A percentile compares a stretch with the other conserved stretches of the same genome.
phyloP scores from a whole-genome alignment of 2,888 invertebrate species.

The Eupithecia dodoneata region DNA sequence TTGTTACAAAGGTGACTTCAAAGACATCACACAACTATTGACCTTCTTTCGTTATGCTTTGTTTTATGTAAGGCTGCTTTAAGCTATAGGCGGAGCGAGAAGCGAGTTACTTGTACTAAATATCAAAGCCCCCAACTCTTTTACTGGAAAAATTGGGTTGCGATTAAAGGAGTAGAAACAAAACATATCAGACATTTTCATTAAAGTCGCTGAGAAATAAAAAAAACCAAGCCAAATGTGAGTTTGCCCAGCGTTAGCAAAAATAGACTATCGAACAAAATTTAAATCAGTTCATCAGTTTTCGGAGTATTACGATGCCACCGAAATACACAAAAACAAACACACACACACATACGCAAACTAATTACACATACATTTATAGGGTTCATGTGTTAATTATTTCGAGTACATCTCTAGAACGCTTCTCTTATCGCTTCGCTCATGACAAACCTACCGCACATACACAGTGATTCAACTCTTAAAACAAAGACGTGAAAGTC shows the following conservation, averaged over 20 bases:
- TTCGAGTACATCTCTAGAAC: not conserved
- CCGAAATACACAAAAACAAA: not conserved
- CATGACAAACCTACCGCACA: not conserved
- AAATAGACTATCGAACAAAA: not conserved
- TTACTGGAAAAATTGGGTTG: not conserved
- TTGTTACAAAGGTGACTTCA: not conserved
- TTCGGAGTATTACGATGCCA: not conserved
- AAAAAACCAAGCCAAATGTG: too few species aligned
- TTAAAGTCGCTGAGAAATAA: not conserved
- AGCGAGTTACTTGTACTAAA: not conserved
- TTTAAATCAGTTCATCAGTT: not conserved
- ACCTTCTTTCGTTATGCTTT: not conserved
- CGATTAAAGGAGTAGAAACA: too few species aligned
- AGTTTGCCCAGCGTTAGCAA: too few species aligned
- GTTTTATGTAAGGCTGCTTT: not conserved
- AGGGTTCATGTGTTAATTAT: not conserved
- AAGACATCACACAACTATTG: not conserved
- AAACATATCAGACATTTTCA: not conserved
- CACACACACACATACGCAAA: not conserved
- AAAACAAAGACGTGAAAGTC: conserved; percentile 37
- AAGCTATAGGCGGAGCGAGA: conserved; percentile 19
- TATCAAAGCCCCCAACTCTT: not conserved
- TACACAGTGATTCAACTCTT: conserved; percentile 35
- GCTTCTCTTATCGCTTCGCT: conserved; percentile 18
- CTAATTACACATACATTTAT: not conserved